Percentiles rank a stretch among this genome's conserved stretches.
phyloP scores from a whole-genome alignment of 2,888 invertebrate genomes.

The Julus scanicus region DNA sequence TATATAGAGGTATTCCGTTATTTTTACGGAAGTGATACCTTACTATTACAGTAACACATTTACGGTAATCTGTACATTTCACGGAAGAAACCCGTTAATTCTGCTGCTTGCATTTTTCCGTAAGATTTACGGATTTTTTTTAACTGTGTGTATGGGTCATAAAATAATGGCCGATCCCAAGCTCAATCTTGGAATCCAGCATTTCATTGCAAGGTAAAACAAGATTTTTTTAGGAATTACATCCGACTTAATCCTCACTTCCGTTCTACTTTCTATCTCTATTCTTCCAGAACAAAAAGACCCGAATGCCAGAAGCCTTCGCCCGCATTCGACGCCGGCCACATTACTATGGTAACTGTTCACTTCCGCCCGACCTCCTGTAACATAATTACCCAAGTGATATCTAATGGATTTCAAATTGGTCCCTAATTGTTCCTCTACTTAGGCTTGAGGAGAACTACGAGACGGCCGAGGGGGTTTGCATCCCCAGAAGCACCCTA shows the following conservation, averaged over 20 bases:
- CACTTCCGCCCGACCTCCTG: neutral
- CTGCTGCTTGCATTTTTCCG: no score
- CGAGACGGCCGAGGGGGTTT: slow-evolving; percentile 69
- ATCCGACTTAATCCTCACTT: slow-evolving; percentile 26
- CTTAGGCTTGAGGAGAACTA: slow-evolving; percentile 69
- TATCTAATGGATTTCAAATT: slow-evolving; percentile 31
- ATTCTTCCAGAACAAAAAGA: slow-evolving; percentile 50
- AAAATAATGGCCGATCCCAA: no score
- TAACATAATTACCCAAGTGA: neutral
- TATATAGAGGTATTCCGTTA: no score
- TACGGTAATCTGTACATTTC: no score
- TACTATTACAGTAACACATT: no score
- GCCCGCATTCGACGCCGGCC: slow-evolving; percentile 66
- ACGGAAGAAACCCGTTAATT: no score
- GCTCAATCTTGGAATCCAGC: no score
- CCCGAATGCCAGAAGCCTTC: slow-evolving; percentile 57
- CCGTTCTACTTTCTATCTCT: slow-evolving; percentile 26
- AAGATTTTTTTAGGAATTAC: neutral
- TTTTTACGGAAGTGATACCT: no score
- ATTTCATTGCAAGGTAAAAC: neutral
- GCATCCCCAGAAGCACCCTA: slow-evolving; percentile 69
- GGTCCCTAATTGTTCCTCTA: slow-evolving; percentile 36
- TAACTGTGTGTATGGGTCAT: no score
- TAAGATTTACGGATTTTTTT: no score
- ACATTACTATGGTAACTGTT: slow-evolving; percentile 64